Base-by-base conservation (phyloP, 2,113 vertebrate genomes). In the Bubo blakistoni region DNA sequence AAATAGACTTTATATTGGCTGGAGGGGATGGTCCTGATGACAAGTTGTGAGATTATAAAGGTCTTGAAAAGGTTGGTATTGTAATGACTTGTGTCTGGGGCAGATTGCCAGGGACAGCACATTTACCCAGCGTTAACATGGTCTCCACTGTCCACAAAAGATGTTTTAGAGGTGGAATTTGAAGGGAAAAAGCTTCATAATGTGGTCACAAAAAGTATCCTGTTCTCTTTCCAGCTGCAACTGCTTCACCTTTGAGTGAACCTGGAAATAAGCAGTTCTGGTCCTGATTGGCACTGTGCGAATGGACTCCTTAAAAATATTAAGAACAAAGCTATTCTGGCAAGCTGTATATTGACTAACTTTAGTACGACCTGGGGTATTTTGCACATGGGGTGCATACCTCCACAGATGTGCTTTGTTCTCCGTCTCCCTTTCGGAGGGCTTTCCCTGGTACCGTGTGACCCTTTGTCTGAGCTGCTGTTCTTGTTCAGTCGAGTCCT, bases 41-140 rank as follows among this genome's bases (percentile, higher is more conserved):
- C 97, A 98, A 86, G 88, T 74, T 71, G 63, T 1, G 90, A 97
- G 97, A 97, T 97, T 97, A 94, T 44, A 92, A 96, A 96, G 94
- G 96, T 96, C 96, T 93, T 46, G 19, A 9, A 98, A 98, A 98
- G 97, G 98, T 98, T 97, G 96, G 69, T 90, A 86, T 94, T 96
- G 96, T 97, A 65, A 86, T 85, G 92, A 72, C 81, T 87, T 62
- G 81, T 81, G 81, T 86, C 95, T 94, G 92, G 88, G 97, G 96
- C 96, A 97, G 90, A 62, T 72, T 90, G 88, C 89, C 92, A 89
- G 85, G 34, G 90, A 86, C 91, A 95, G 90, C 95, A 86, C 91
- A 62, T 81, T 89, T 67, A 71, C 77, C 59, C 38, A n/a, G 51
- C 51, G 54, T 88, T 82, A 52, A 47, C 73, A 10, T 73, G 96